Percentiles rank a stretch among this genome's conserved stretches.
Conservation (phyloP, 2,113 vertebrate species). For the Hypocryptadius cinnamomeus region DNA sequence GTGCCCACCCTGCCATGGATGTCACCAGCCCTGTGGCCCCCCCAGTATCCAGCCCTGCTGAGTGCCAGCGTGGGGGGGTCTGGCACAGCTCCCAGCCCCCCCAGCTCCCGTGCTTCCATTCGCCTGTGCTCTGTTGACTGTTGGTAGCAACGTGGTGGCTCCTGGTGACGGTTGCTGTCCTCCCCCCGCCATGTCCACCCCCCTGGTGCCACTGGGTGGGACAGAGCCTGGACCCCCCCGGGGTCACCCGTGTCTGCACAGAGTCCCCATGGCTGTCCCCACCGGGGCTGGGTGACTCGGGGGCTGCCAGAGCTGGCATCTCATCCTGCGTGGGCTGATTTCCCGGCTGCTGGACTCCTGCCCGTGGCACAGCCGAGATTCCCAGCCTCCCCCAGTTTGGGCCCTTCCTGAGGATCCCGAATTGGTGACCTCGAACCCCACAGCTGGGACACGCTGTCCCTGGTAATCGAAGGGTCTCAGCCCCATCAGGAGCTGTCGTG, state of each 20-base stretch:
- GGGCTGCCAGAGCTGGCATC: not conserved
- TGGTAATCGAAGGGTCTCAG: not conserved
- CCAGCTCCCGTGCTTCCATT: not conserved
- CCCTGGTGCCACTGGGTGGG: no score
- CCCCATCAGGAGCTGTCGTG: not conserved
- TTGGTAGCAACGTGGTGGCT: conserved; percentile 17
- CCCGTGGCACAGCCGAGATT: not conserved
- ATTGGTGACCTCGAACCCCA: not conserved
- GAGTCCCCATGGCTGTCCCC: not conserved
- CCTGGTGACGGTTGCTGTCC: not conserved
- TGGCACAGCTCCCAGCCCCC: not conserved
- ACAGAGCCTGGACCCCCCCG: rapidly evolving
- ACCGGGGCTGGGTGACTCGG: not conserved
- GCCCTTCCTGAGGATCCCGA: not conserved
- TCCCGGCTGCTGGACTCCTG: not conserved
- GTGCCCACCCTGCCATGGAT: not conserved
- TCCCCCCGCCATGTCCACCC: not conserved
- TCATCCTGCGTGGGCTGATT: not conserved
- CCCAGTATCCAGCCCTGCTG: rapidly evolving
- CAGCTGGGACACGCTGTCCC: rapidly evolving
- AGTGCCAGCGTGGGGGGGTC: rapidly evolving
- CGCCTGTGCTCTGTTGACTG: not conserved
- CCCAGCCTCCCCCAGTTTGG: not conserved
- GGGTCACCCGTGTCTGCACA: not conserved
- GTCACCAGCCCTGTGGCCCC: not conserved